phyloP scores from a whole-genome alignment of 1,140 invertebrate genomes.

The Drusus annulatus region DNA sequence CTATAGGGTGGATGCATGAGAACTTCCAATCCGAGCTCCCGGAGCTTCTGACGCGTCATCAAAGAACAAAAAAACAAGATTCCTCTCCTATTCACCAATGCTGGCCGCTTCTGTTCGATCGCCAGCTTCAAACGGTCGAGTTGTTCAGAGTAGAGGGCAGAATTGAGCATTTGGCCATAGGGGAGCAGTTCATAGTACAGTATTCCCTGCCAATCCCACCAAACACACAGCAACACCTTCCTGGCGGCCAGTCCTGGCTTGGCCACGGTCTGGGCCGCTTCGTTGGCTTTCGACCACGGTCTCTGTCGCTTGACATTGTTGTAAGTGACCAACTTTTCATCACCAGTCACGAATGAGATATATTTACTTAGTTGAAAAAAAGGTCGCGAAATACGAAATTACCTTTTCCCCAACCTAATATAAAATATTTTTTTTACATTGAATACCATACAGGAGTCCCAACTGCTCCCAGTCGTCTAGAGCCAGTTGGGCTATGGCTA shows the following conservation, averaged over 20 bases:
- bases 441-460: no score
- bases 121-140: constrained; percentile 21
- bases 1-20: constrained; percentile 23
- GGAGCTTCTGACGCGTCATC: constrained; percentile 16
- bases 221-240: constrained; percentile 23
- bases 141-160: constrained; percentile 19
- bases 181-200: no score
- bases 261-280: constrained; percentile 20
- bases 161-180: constrained; percentile 18
- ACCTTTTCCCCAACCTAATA: no score
- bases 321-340: background rate
- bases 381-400: no score
- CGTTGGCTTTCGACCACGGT: constrained; percentile 5
- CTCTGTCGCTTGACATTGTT: background rate
- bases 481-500: no score
- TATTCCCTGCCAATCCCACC: constrained; percentile 3
- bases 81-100: no score
- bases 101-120: constrained; percentile 16
- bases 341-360: no score
- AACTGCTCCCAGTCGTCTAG: no score
- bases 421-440: no score
- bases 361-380: no score
- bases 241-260: constrained; percentile 8
- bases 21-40: constrained; percentile 12
- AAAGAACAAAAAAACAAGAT: no score